These are phyloP conservation scores for Creontiades dilutus DNA, from an alignment of 2,888 invertebrate species.

Conservation along the genomic window DNA sequence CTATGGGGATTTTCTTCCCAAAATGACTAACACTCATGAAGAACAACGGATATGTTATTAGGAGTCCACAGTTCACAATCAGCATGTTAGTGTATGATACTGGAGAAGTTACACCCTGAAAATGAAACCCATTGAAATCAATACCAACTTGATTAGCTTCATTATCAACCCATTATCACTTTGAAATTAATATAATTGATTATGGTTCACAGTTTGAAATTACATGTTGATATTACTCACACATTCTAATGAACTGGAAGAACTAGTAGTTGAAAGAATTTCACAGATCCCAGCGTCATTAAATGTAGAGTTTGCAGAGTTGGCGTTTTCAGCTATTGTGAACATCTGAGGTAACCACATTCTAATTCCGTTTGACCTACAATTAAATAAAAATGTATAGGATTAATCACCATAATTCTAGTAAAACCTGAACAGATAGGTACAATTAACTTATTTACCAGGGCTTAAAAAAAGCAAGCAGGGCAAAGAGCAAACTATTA, in stretches of 20 bases:
- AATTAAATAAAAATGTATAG: constrained; percentile 71
- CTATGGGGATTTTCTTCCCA: constrained; percentile 75
- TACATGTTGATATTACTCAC: background rate
- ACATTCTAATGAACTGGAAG: background rate
- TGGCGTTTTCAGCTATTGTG: constrained; percentile 77
- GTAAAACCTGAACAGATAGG: too few relatives aligned
- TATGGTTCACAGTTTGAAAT: background rate
- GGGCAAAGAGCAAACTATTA: too few relatives aligned
- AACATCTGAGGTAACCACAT: constrained; percentile 93
- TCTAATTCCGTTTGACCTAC: constrained; percentile 88
- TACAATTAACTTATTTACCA: too few relatives aligned
- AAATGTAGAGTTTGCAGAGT: background rate
- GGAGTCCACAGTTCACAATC: constrained; percentile 74
- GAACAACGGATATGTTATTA: constrained; percentile 75
- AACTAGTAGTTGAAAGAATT: background rate
- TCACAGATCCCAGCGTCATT: constrained; percentile 3
- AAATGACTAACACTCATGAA: constrained; percentile 75
- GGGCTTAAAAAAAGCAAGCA: too few relatives aligned
- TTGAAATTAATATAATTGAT: too few relatives aligned
- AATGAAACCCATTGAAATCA: constrained; percentile 54
- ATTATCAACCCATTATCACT: too few relatives aligned
- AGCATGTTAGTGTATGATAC: constrained; percentile 76
- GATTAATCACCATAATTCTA: too few relatives aligned
- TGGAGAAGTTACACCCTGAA: constrained; percentile 75
- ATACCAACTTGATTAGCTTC: background rate